These are phyloP conservation scores for Julus scanicus DNA, from an alignment of 2,888 invertebrate genomes.

Conservation along the genomic window DNA sequence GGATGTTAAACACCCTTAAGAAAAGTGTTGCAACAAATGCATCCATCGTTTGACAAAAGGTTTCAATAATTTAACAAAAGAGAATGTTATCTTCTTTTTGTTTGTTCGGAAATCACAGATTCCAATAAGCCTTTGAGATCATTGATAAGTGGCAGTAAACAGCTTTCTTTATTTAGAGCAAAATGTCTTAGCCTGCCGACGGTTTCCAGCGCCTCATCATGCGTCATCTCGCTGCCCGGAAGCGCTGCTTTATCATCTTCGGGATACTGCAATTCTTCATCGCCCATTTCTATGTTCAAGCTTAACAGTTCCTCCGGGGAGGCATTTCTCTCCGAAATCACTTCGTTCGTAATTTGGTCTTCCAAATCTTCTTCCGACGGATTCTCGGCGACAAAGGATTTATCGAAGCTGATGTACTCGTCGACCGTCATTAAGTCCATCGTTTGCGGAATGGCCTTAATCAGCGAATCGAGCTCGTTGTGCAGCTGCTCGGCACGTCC, in stretches of 20 bases:
- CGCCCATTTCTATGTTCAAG: constrained; percentile 51
- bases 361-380: constrained; percentile 54
- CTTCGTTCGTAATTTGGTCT: constrained; percentile 52
- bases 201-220: constrained; percentile 50
- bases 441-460: constrained; percentile 7
- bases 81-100: constrained; percentile 1
- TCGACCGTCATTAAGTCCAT: constrained; percentile 29
- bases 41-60: too few relatives aligned
- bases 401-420: constrained; percentile 51
- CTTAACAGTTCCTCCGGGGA: constrained; percentile 53
- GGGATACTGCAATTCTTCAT: constrained; percentile 49
- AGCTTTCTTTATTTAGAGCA: constrained; percentile 49
- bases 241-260: constrained; percentile 32
- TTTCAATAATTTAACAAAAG: too few relatives aligned
- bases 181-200: constrained; percentile 50
- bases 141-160: constrained; percentile 51
- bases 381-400: background rate
- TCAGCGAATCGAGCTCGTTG: constrained; percentile 19
- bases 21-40: too few relatives aligned
- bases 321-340: constrained; percentile 47
- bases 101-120: constrained; percentile 46
- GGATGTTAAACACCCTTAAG: background rate
- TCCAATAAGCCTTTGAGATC: constrained; percentile 48
- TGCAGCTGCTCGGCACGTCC: constrained; percentile 40
- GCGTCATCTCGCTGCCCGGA: constrained; percentile 44